Base-by-base conservation (phyloP, 1,140 invertebrate genomes). In the Venturia canescens region DNA sequence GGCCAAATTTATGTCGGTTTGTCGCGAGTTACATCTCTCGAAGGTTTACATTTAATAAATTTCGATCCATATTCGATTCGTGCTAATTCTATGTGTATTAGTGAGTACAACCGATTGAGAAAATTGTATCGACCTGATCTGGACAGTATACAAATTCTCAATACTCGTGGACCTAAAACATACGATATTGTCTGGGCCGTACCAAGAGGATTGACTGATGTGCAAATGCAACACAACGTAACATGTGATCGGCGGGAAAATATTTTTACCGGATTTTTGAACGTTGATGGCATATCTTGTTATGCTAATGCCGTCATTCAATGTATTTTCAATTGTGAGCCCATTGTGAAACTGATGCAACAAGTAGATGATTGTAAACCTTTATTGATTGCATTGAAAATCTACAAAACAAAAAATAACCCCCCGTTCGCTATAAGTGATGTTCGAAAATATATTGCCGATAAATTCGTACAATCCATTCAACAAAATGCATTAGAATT, bases 31-130 rank as follows among this genome's bases (percentile, higher is more conserved):
- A 34, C 44, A 38, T 72, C 44, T 13, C 34, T 21, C 70, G 21
- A 72, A 7, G 44, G 21, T 38, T 72, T 72, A 21, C 21, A 72
- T 72, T 13, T 53, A n/a, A 53, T 53, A 53, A 53, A 53, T 53
- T 53, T 53, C 50, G 50, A 38, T 34, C 70, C 70, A 72, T 72
- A 72, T 72, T 72, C 21, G n/a, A 53, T 53, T n/a, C 13, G 1
- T 16, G 50, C 50, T 53, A 53, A 53, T 53, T 13, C 3, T n/a
- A 5, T 53, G 11, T 53, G 50, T 53, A 53, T 53, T 53, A 11
- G 3, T 53, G 50, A 53, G 50, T 53, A 53, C n/a, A 53, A 53
- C 15, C 3, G 31, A 7, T 34, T 34, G 31, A 34, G 31, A 34
- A 34, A 34, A n/a, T n/a, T n/a, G n/a, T n/a, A n/a, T n/a, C n/a